Evolutionary conservation across 2,888 invertebrate genomes (phyloP).

Genomic region (Caenorhabditis plicata): DNA sequence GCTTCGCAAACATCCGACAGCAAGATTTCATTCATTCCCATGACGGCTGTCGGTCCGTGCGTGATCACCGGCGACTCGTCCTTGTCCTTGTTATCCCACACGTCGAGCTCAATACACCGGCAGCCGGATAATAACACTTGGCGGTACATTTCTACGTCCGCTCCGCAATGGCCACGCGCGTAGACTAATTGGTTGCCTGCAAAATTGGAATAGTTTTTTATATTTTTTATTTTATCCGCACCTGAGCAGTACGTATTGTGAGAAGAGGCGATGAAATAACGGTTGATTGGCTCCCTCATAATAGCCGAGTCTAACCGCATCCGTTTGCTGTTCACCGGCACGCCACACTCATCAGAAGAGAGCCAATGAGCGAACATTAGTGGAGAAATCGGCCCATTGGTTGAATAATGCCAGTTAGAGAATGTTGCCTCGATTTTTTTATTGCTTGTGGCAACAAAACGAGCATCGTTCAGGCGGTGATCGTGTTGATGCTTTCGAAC

Average conservation of each 20-base stretch:
- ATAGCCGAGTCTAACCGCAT: constrained; percentile 71
- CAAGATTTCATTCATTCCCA: constrained; percentile 51
- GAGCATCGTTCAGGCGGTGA: constrained; percentile 93
- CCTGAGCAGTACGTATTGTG: constrained; percentile 58
- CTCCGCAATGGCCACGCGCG: constrained; percentile 66
- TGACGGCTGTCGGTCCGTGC: constrained; percentile 75
- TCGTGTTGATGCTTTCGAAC: constrained; percentile 76
- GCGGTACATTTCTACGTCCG: constrained; percentile 95
- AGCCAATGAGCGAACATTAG: constrained; percentile 94
- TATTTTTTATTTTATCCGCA: neutral
- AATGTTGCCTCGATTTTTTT: constrained; percentile 23
- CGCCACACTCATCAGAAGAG: constrained; percentile 98
- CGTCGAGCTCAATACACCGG: constrained; percentile 95
- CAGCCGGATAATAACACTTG: constrained; percentile 91
- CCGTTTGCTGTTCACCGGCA: constrained; percentile 79
- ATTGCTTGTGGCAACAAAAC: constrained; percentile 24
- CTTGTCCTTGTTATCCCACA: constrained; percentile 90
- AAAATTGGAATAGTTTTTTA: neutral
- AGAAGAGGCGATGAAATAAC: constrained; percentile 55
- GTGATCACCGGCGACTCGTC: constrained; percentile 88
- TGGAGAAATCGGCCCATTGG: constrained; percentile 75
- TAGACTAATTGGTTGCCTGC: constrained; percentile 35
- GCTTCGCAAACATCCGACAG: constrained; percentile 83
- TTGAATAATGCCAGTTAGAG: constrained; percentile 3
- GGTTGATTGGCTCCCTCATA: constrained; percentile 54